Percentiles rank a stretch among this genome's conserved stretches.
Evolutionary conservation across 2,113 vertebrate genomes (phyloP).

Genomic region (Salvelinus alpinus): DNA sequence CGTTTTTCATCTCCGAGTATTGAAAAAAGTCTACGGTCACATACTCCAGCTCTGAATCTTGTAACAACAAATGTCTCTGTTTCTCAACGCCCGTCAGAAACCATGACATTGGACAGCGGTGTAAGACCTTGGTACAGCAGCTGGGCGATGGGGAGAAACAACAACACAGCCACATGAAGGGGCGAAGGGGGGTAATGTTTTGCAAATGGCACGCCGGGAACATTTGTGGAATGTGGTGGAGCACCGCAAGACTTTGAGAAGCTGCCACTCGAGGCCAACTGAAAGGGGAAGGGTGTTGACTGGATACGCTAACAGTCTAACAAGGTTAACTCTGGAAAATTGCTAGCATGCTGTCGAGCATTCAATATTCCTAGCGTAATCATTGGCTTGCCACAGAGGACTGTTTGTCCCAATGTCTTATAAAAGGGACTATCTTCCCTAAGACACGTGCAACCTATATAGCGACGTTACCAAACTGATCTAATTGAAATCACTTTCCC

Average conservation of each 20-base stretch:
- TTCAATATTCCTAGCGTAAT: too few species aligned
- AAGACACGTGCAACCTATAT: conserved; percentile 42
- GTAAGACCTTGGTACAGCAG: conserved; percentile 17
- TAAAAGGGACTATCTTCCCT: conserved; percentile 31
- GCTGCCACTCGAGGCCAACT: neutral
- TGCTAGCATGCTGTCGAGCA: conserved; percentile 12
- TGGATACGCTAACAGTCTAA: conserved; percentile 20
- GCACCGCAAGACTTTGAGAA: conserved; percentile 24
- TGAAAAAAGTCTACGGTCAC: neutral
- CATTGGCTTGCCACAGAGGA: too few species aligned
- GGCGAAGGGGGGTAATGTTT: neutral
- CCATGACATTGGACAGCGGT: too few species aligned
- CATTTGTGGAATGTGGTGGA: conserved; percentile 13
- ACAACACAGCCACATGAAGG: conserved; percentile 45
- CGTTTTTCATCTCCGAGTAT: too few species aligned
- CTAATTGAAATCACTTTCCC: conserved; percentile 21
- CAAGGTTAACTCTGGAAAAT: conserved; percentile 39
- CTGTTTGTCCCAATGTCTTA: too few species aligned
- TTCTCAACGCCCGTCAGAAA: neutral
- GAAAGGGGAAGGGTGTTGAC: conserved; percentile 31
- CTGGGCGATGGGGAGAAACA: conserved; percentile 36
- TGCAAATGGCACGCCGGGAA: conserved; percentile 10
- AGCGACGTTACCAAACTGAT: conserved; percentile 42
- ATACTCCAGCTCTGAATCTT: neutral
- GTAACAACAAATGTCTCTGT: neutral